Conservation (phyloP, 2,888 invertebrate species). For the Tinea trinotella region DNA sequence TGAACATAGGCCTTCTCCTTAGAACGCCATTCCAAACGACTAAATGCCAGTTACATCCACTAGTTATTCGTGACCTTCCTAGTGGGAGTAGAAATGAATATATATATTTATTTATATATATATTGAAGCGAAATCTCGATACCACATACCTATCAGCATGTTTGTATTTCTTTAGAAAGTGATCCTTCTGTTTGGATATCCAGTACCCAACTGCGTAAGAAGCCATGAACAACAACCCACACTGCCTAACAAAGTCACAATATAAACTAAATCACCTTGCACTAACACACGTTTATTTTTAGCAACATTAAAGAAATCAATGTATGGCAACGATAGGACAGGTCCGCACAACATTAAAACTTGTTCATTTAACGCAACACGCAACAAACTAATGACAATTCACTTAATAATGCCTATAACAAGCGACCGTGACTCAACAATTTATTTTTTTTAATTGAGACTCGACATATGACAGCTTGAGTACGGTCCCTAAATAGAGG, state of each 20-base stretch:
- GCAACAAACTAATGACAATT: constrained; percentile 67
- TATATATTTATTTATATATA: too few relatives aligned
- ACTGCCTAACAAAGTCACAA: not conserved
- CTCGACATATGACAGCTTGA: too few relatives aligned
- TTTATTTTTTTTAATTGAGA: constrained; percentile 27
- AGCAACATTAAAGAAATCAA: constrained; percentile 41
- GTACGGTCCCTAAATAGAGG: not conserved
- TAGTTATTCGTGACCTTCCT: too few relatives aligned
- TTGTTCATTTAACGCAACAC: constrained; percentile 66
- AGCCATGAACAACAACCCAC: constrained; percentile 7
- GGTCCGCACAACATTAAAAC: constrained; percentile 50
- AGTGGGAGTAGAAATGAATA: too few relatives aligned
- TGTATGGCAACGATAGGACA: constrained; percentile 27
- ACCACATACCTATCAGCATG: constrained; percentile 1
- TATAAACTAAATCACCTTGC: constrained; percentile 11
- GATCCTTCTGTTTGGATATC: constrained; percentile 1
- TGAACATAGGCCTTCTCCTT: too few relatives aligned
- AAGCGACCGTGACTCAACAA: constrained; percentile 59
- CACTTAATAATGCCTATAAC: constrained; percentile 56
- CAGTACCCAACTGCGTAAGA: constrained; percentile 4
- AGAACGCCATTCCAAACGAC: too few relatives aligned
- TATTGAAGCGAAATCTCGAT: too few relatives aligned
- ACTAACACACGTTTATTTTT: constrained; percentile 22
- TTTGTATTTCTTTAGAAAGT: constrained; percentile 7
- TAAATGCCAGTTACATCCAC: too few relatives aligned